Percentiles rank a stretch among this genome's conserved stretches.
Evolutionary conservation across 2,113 vertebrate species (phyloP).

Genomic region (Cebidichthys violaceus): DNA sequence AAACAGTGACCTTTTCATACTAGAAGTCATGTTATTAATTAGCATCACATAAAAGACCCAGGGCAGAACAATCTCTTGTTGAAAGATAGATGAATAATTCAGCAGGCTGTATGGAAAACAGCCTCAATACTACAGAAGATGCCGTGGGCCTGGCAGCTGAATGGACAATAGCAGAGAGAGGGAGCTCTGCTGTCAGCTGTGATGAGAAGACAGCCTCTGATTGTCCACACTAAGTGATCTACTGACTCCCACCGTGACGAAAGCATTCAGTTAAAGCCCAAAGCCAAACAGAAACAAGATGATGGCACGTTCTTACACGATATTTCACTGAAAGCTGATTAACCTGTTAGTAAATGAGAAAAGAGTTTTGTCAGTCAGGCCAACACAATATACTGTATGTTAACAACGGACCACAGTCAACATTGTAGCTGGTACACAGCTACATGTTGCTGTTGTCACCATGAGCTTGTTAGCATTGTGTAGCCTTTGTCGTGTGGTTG

Average conservation of each 20-base stretch:
- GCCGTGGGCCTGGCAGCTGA: constrained; percentile 8
- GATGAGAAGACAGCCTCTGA: constrained; percentile 32
- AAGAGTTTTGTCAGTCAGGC: too few relatives aligned
- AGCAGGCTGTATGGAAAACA: constrained; percentile 10
- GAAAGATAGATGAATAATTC: constrained; percentile 23
- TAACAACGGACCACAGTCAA: too few relatives aligned
- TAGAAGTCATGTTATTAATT: not conserved
- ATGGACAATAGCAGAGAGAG: constrained; percentile 23
- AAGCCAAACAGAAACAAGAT: constrained; percentile 14
- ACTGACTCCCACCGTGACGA: constrained; percentile 26
- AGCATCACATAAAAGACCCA: not conserved
- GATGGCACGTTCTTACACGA: constrained; percentile 28
- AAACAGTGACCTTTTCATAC: not conserved
- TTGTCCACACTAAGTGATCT: constrained; percentile 15
- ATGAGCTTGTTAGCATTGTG: too few relatives aligned
- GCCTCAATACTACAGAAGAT: not conserved
- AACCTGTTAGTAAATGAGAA: not conserved
- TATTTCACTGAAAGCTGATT: not conserved
- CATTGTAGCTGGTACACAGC: too few relatives aligned
- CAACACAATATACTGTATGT: too few relatives aligned
- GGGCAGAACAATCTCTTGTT: not conserved
- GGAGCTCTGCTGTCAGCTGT: constrained; percentile 4
- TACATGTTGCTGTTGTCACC: too few relatives aligned
- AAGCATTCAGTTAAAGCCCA: constrained; percentile 13
- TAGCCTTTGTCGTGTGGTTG: too few relatives aligned